These are phyloP conservation scores for Incurvaria masculella DNA, from an alignment of 2,888 invertebrate genomes.

Conservation along the genomic window DNA sequence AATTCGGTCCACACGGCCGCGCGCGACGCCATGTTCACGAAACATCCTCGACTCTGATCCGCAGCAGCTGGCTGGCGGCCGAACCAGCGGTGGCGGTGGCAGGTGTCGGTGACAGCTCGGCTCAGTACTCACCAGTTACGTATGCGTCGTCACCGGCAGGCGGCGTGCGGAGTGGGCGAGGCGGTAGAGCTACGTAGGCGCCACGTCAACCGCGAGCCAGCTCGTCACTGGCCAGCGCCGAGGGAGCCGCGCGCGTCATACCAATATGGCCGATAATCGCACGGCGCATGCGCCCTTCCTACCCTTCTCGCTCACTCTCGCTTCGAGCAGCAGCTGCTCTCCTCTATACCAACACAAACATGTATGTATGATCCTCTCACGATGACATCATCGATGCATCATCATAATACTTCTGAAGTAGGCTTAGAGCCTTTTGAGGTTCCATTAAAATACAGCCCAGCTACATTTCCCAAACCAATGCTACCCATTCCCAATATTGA, in stretches of 20 bases:
- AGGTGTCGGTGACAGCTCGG: constrained; percentile 52
- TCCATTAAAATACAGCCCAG: too few species aligned
- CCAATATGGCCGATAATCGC: constrained; percentile 63
- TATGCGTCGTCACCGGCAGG: constrained; percentile 93
- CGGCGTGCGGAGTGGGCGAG: constrained; percentile 92
- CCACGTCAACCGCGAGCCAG: constrained; percentile 87
- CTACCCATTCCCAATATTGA: too few species aligned
- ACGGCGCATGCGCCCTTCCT: constrained; percentile 40
- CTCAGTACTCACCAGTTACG: constrained; percentile 87
- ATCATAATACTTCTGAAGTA: too few species aligned
- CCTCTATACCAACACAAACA: not conserved
- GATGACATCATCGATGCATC: constrained; percentile 5
- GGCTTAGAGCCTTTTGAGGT: too few species aligned
- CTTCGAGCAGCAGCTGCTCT: not conserved
- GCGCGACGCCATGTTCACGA: not conserved
- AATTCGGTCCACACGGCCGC: not conserved
- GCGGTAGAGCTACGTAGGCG: constrained; percentile 89
- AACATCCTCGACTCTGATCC: constrained; percentile 2
- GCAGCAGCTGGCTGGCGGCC: constrained; percentile 4
- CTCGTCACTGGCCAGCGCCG: constrained; percentile 79
- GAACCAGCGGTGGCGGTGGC: constrained; percentile 13
- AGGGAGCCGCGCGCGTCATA: constrained; percentile 75
- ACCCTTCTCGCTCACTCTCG: constrained; percentile 12
- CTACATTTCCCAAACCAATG: too few species aligned
- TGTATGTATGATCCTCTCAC: not conserved